Evolutionary conservation across 2,113 vertebrate species (phyloP).

Genomic region (Oreamnos americanus): DNA sequence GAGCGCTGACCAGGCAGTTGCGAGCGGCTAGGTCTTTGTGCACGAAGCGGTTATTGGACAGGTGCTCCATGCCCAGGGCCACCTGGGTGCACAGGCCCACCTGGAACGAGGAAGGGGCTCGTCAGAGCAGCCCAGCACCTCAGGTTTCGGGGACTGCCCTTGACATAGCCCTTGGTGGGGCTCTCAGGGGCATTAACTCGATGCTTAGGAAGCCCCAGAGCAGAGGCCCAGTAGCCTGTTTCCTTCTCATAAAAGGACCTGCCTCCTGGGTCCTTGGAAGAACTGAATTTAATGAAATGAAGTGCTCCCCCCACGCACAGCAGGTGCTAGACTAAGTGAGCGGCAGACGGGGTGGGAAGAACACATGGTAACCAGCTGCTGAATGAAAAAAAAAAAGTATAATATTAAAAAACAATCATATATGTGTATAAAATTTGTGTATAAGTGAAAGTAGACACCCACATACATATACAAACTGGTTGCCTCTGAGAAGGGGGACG

Average conservation of each 20-base stretch:
- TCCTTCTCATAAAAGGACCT: background rate
- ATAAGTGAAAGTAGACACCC: background rate
- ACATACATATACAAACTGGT: background rate
- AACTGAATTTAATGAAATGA: background rate
- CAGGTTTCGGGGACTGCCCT: background rate
- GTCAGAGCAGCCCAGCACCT: background rate
- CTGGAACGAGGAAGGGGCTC: conserved; percentile 74
- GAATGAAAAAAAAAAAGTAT: background rate
- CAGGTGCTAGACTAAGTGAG: background rate
- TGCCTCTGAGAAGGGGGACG: background rate
- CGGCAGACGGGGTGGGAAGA: accelerated
- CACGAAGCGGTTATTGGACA: conserved; percentile 94
- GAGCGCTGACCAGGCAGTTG: conserved; percentile 94
- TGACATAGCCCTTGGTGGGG: background rate
- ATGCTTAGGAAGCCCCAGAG: background rate
- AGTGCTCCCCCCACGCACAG: background rate
- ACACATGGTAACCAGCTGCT: background rate
- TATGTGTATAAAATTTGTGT: background rate
- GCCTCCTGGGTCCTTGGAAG: background rate
- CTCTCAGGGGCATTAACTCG: background rate
- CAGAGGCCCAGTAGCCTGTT: background rate
- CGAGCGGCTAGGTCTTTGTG: conserved; percentile 96
- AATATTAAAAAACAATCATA: background rate
- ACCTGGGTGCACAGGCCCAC: conserved; percentile 94
- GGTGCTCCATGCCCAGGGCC: conserved; percentile 96